A percentile compares a stretch with the other conserved stretches of the same genome.
Conservation (phyloP, 1,140 invertebrate species). For the Lepidurus apus region DNA sequence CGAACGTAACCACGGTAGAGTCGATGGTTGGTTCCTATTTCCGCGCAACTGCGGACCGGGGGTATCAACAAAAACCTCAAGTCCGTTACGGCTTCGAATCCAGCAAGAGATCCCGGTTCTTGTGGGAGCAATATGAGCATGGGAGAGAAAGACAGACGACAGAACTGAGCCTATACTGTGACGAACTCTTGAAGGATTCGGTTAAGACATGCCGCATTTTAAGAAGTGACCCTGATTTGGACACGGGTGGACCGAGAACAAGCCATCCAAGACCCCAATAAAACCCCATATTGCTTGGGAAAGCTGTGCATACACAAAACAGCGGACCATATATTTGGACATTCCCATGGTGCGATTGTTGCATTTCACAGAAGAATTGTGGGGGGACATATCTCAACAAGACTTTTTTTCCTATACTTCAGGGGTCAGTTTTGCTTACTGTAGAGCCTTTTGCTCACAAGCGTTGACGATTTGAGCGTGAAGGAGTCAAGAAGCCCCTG, state of each 20-base stretch:
- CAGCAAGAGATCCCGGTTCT: neutral
- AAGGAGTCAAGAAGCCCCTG: neutral
- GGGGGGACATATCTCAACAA: slow-evolving; percentile 14
- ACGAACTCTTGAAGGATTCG: slow-evolving; percentile 16
- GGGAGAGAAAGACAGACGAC: neutral
- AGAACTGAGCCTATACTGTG: neutral
- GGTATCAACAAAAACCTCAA: slow-evolving; percentile 19
- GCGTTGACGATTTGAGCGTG: slow-evolving; percentile 7
- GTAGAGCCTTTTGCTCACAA: neutral
- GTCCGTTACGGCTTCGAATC: neutral
- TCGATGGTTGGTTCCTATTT: neutral
- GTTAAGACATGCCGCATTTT: slow-evolving; percentile 21
- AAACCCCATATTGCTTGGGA: slow-evolving; percentile 21
- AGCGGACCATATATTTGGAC: slow-evolving; percentile 12
- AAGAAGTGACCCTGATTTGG: slow-evolving; percentile 16
- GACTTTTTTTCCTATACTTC: neutral
- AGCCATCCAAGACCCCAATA: slow-evolving; percentile 5
- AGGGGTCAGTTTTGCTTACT: neutral
- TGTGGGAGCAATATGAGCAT: neutral
- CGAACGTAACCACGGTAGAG: too few relatives aligned
- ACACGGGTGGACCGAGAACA: slow-evolving; percentile 5
- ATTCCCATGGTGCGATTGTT: slow-evolving; percentile 21
- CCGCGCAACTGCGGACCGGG: neutral
- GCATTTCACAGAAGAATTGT: neutral
- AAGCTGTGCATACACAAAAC: neutral